A percentile compares a stretch with the other conserved stretches of the same genome.
Evolutionary conservation across 2,797 vertebrate species (phyloP).

Genomic region (Xenops minutus): DNA sequence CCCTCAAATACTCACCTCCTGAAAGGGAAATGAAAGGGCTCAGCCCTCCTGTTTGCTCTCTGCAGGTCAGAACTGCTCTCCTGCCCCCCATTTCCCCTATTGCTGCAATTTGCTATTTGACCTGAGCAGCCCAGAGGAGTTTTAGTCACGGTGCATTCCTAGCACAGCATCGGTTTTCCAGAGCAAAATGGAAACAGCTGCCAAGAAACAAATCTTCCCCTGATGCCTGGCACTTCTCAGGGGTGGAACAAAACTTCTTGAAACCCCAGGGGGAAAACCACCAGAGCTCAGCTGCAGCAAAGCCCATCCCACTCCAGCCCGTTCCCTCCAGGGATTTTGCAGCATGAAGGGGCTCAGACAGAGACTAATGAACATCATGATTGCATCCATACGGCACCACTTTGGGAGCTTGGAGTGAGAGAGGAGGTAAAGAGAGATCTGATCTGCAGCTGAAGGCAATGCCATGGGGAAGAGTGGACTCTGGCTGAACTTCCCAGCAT

Average conservation of each 20-base stretch:
- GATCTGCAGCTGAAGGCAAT: background rate
- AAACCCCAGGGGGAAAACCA: conserved; percentile 6
- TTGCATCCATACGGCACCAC: background rate
- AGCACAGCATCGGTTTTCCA: conserved; percentile 39
- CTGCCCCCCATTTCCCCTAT: background rate
- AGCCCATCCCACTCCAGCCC: background rate
- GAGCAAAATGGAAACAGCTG: conserved; percentile 47
- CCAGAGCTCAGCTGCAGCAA: background rate
- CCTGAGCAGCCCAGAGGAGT: conserved; percentile 30
- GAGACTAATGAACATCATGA: conserved; percentile 1
- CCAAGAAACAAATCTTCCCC: conserved; percentile 41
- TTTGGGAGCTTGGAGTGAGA: background rate
- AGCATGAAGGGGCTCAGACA: background rate
- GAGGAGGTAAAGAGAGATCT: background rate
- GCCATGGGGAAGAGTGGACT: background rate
- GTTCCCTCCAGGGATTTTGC: background rate
- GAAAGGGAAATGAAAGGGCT: background rate
- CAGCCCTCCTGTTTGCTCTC: background rate
- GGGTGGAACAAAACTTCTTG: conserved; percentile 17
- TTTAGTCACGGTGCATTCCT: conserved; percentile 26
- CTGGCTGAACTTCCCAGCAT: background rate
- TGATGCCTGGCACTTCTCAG: conserved; percentile 20
- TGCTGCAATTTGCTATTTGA: conserved; percentile 48
- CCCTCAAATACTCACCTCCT: background rate
- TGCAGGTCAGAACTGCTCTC: background rate